These are phyloP conservation scores for Pteruthius melanotis DNA, from an alignment of 2,113 vertebrate species.

Conservation along the genomic window DNA sequence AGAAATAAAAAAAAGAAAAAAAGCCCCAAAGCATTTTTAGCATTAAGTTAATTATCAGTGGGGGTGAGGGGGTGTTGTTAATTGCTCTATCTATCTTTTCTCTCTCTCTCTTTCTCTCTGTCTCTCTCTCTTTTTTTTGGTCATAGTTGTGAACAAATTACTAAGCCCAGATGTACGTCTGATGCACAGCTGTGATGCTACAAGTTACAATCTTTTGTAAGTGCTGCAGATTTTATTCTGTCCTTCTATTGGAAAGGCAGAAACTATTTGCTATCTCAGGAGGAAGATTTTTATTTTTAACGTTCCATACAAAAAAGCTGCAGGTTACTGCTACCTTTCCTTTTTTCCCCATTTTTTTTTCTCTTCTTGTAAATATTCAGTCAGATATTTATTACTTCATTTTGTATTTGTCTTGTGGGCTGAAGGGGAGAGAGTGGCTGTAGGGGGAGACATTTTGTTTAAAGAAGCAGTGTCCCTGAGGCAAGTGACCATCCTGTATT, in stretches of 20 bases:
- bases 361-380: background rate
- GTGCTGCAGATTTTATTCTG: background rate
- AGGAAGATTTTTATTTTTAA: background rate
- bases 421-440: background rate
- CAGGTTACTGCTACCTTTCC: background rate
- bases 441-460: background rate
- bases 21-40: fast-evolving
- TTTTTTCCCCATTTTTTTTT: fast-evolving
- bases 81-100: background rate
- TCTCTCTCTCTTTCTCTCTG: background rate
- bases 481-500: background rate
- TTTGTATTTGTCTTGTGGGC: background rate
- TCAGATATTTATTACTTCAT: background rate
- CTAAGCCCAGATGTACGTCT: background rate
- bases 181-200: background rate
- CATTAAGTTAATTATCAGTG: background rate
- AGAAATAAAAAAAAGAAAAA: background rate
- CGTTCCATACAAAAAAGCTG: background rate
- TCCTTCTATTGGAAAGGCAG: background rate
- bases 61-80: background rate
- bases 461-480: background rate
- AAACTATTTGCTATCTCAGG: background rate
- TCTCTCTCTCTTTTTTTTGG: background rate
- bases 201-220: background rate
- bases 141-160: background rate